Base-by-base conservation (phyloP, 2,797 vertebrate genomes). In the Xenentodon cancila region DNA sequence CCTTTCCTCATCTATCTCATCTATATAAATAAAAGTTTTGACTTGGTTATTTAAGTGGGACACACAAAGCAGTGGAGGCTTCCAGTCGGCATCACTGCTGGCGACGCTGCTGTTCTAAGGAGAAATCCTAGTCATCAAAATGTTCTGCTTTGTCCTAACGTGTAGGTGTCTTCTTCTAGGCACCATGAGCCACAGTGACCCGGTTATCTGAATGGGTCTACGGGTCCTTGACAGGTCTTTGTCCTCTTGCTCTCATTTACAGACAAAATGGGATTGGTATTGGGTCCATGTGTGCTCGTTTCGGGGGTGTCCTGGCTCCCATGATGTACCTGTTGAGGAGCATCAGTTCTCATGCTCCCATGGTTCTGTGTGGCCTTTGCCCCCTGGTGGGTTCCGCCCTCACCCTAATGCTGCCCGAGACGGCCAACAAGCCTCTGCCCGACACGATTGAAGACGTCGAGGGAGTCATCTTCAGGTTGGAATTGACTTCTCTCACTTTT, bases 231-330 rank as follows among this genome's bases (percentile, higher is more conserved):
- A 12, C 20, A 20, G 5, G 0, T 27, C 1, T 21, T 30, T 7
- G 19, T 15, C 11, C 52, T 21, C 5, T 57, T 34, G 17, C 54
- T 64, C 22, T 65, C 4, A 34, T 37, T 47, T 15, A 2, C 73
- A 93, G 92, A 71, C 92, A 93, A 68, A 92, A 80, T 11, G 91
- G 92, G 16, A 93, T 93, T 6, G 91, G 91, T 0, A 79, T 92
- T 1, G 68, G 84, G 27, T 92, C 90, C 46, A 89, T 90, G 91
- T 92, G 87, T 8, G 91, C 91, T 5, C 82, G 92, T 7, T 68
- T n/a, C 0, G 92, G 92, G 1, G 92, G 92, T 0, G 89, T 90
- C 44, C 70, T 92, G 64, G 86, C 91, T 11, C 91, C 90, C 43
- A 72, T 91, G 73, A 73, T 92, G 66, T 70, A 88, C 71, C 81